Conservation (phyloP, 2,113 vertebrate genomes). For the Probosciger aterrimus region DNA sequence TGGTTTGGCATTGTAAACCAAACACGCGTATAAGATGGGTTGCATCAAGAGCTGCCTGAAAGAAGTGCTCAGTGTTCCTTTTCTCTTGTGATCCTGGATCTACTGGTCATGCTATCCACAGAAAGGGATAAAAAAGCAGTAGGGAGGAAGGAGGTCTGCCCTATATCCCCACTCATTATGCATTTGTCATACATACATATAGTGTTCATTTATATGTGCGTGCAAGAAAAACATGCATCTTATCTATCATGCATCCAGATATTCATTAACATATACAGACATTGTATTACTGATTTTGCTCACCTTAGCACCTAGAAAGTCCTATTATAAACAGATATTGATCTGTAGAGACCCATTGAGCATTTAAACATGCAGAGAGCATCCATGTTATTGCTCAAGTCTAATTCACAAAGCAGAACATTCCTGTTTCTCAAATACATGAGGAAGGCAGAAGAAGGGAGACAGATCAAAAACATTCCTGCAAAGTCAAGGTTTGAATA, state of each 20-base stretch:
- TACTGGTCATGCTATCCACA: not conserved
- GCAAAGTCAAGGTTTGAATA: not conserved
- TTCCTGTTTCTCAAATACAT: not conserved
- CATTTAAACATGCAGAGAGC: not conserved
- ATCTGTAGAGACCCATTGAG: not conserved
- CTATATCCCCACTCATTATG: not conserved
- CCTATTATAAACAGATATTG: not conserved
- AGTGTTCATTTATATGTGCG: not conserved
- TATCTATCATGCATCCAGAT: not conserved
- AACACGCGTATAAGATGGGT: conserved; percentile 23
- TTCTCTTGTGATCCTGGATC: conserved; percentile 27
- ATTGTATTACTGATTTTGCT: not conserved
- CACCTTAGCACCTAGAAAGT: not conserved
- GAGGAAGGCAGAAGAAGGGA: not conserved
- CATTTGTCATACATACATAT: not conserved
- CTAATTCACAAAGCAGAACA: not conserved
- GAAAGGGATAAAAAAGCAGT: not conserved
- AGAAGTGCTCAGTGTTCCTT: not conserved
- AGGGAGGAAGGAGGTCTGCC: not conserved
- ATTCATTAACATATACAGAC: not conserved
- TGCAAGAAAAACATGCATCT: not conserved
- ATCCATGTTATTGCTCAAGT: not conserved
- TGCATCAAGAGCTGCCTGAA: conserved; percentile 37
- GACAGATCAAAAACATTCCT: conserved; percentile 30
- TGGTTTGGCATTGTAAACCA: conserved; percentile 59